Evolutionary conservation across 2,797 vertebrate species (phyloP).

Genomic region (Rachycentron canadum): DNA sequence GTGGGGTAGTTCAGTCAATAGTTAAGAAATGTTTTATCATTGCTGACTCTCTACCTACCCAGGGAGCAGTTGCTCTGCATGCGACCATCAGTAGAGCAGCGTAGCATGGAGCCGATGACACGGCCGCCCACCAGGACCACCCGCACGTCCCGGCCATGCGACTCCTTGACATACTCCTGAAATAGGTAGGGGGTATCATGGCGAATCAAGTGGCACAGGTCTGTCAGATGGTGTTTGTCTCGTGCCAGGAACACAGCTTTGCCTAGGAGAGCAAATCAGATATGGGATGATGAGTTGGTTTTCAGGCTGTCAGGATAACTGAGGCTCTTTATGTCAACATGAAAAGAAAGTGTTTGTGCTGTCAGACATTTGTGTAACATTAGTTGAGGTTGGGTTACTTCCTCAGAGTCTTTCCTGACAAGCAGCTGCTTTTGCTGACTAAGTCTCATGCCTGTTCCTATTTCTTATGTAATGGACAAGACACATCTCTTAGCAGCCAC

Average conservation of each 20-base stretch:
- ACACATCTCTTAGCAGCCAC: slow-evolving; percentile 36
- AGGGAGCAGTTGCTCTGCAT: slow-evolving; percentile 96
- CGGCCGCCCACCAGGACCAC: slow-evolving; percentile 92
- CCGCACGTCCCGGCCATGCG: slow-evolving; percentile 91
- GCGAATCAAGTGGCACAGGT: slow-evolving; percentile 93
- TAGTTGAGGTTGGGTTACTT: slow-evolving; percentile 28
- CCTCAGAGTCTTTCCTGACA: slow-evolving; percentile 47
- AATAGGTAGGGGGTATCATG: slow-evolving; percentile 94
- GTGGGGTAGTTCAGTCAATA: no score
- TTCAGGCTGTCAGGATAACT: neutral
- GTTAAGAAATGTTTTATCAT: neutral
- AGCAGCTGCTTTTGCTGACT: slow-evolving; percentile 56
- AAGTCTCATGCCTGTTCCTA: slow-evolving; percentile 38
- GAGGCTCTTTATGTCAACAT: neutral
- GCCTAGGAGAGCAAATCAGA: slow-evolving; percentile 77
- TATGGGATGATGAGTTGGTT: slow-evolving; percentile 3
- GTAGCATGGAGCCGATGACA: slow-evolving; percentile 93
- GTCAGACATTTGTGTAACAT: slow-evolving; percentile 3
- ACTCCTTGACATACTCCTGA: slow-evolving; percentile 94
- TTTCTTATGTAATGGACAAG: slow-evolving; percentile 42
- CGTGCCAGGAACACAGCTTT: slow-evolving; percentile 94
- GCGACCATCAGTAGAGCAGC: slow-evolving; percentile 93
- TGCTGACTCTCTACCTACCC: slow-evolving; percentile 78
- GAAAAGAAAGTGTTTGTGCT: neutral
- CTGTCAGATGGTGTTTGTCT: slow-evolving; percentile 93